Percentiles rank a stretch among this genome's conserved stretches.
Conservation (phyloP, 2,888 invertebrate species). For the Andrena minutula region DNA sequence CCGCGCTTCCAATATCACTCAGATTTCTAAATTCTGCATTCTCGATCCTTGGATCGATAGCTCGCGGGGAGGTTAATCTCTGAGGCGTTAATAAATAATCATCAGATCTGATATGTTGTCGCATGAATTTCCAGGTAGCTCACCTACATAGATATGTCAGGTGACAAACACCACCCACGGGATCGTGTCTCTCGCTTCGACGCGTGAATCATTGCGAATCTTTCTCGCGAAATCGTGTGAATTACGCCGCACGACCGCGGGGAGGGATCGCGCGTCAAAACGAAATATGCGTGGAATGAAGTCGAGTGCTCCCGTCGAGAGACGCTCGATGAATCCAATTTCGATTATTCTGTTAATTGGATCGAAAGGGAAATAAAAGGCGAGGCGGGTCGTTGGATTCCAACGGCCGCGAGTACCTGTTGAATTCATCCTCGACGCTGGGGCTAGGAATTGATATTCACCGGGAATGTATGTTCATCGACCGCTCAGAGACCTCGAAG, state of each 20-base stretch:
- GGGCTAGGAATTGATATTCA: constrained; percentile 30
- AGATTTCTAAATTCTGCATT: constrained; percentile 7
- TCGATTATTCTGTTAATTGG: constrained; percentile 45
- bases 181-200: background rate
- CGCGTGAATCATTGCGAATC: background rate
- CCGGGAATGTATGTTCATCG: constrained; percentile 45
- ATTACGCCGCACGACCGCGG: no score
- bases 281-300: constrained; percentile 14
- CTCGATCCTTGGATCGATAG: background rate
- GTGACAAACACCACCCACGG: background rate
- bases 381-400: constrained; percentile 4
- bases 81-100: constrained; percentile 16
- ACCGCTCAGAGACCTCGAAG: constrained; percentile 41
- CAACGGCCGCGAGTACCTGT: constrained; percentile 36
- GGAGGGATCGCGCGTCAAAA: background rate
- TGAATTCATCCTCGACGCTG: constrained; percentile 24
- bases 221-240: no score
- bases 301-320: constrained; percentile 15
- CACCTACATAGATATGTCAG: background rate
- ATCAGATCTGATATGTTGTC: background rate
- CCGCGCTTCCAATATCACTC: background rate
- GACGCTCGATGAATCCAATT: constrained; percentile 15
- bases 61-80: background rate
- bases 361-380: constrained; percentile 25
- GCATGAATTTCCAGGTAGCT: constrained; percentile 24